Conservation (phyloP, 2,113 vertebrate genomes). For the Carollia perspicillata region DNA sequence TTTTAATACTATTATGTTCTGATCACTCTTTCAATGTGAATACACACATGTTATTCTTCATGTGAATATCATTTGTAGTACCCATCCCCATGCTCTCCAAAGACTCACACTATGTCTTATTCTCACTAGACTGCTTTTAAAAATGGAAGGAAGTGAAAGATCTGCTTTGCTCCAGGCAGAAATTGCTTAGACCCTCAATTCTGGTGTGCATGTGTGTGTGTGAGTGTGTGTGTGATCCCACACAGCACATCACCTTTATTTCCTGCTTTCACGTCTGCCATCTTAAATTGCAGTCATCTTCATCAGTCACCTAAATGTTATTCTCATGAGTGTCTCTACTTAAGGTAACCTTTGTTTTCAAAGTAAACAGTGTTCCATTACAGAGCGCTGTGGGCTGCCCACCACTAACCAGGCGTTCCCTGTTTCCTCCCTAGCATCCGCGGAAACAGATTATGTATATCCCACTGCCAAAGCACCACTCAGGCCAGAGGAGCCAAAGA, state of each 20-base stretch:
- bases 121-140: conserved; percentile 8
- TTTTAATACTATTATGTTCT: neutral
- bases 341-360: neutral
- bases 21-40: conserved; percentile 4
- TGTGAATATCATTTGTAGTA: neutral
- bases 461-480: conserved; percentile 48
- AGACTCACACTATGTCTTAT: neutral
- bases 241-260: neutral
- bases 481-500: conserved; percentile 61
- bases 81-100: neutral
- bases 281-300: neutral
- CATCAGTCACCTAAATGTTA: neutral
- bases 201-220: neutral
- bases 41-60: neutral
- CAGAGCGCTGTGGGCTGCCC: neutral
- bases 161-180: neutral
- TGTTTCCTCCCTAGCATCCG: conserved; percentile 46
- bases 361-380: neutral
- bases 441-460: conserved; percentile 52
- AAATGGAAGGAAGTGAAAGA: conserved; percentile 14
- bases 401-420: conserved; percentile 20
- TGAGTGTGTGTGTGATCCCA: neutral
- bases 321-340: neutral
- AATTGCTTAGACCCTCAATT: neutral
- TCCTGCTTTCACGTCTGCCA: conserved; percentile 13